phyloP scores from a whole-genome alignment of 2,888 invertebrate species.

The Fissipunctia ypsillon region DNA sequence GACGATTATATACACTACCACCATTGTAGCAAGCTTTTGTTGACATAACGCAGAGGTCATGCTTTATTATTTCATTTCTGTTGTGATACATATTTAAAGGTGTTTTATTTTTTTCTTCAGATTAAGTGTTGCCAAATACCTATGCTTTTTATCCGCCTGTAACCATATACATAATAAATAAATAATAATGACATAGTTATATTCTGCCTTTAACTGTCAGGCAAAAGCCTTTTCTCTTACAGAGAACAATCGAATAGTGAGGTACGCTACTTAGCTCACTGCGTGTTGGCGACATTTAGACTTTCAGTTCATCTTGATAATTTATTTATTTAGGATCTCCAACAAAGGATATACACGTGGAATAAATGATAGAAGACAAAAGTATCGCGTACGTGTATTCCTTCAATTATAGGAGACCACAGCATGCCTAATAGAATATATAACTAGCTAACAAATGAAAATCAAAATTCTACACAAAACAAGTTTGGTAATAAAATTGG shows the following conservation, averaged over 20 bases:
- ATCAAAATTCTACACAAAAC: too few species aligned
- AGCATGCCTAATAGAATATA: too few species aligned
- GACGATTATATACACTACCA: constrained; percentile 39
- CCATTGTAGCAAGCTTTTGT: constrained; percentile 41
- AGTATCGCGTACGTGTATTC: too few species aligned
- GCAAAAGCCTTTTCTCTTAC: neutral
- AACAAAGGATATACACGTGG: too few species aligned
- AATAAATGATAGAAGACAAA: too few species aligned
- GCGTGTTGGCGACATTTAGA: neutral
- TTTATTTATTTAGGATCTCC: too few species aligned
- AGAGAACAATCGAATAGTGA: neutral
- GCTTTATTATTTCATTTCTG: constrained; percentile 14
- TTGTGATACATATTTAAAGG: neutral
- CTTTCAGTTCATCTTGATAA: neutral
- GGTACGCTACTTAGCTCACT: neutral
- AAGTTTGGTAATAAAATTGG: too few species aligned
- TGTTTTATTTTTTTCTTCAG: neutral
- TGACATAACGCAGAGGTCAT: constrained; percentile 25
- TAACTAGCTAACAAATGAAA: too few species aligned
- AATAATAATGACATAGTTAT: too few species aligned
- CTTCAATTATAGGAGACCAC: too few species aligned
- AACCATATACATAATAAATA: too few species aligned
- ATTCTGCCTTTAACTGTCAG: neutral
- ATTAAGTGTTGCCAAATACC: neutral
- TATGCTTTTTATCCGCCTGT: neutral